phyloP scores from a whole-genome alignment of 2,888 invertebrate genomes.

The Malthinus seriepunctatus region DNA sequence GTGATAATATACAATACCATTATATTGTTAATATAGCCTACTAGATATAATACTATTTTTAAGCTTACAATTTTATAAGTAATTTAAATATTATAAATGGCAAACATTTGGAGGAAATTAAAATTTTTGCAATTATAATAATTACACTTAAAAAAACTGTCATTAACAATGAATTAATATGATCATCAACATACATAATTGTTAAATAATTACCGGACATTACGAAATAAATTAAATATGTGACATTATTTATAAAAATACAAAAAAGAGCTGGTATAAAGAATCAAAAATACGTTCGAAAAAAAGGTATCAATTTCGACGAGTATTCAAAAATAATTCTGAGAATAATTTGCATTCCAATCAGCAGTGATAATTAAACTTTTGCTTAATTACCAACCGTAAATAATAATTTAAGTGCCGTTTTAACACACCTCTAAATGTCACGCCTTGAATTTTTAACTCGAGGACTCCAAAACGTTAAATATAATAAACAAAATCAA shows the following conservation, averaged over 20 bases:
- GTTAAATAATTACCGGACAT: too few relatives aligned
- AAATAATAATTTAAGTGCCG: conserved; percentile 56
- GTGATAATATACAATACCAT: too few relatives aligned
- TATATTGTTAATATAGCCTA: too few relatives aligned
- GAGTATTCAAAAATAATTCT: conserved; percentile 43
- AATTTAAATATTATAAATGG: too few relatives aligned
- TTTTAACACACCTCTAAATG: conserved; percentile 56
- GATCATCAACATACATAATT: too few relatives aligned
- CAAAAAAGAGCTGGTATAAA: conserved; percentile 4
- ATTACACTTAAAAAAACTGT: too few relatives aligned
- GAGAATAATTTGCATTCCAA: conserved; percentile 52
- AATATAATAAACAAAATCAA: conserved; percentile 49
- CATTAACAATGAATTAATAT: too few relatives aligned
- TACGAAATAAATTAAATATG: too few relatives aligned
- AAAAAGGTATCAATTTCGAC: conserved; percentile 15
- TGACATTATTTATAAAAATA: not conserved
- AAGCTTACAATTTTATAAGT: too few relatives aligned
- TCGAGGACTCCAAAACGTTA: conserved; percentile 45
- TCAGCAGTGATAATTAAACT: conserved; percentile 53
- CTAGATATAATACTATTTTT: too few relatives aligned
- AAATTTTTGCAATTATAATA: too few relatives aligned
- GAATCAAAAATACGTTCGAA: not conserved
- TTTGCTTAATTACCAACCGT: conserved; percentile 54
- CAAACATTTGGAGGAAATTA: too few relatives aligned
- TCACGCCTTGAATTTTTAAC: conserved; percentile 53